Evolutionary conservation across 2,888 invertebrate genomes (phyloP), one percentile per base, ranked within the genome.

Genomic region (Carcina quercana): DNA sequence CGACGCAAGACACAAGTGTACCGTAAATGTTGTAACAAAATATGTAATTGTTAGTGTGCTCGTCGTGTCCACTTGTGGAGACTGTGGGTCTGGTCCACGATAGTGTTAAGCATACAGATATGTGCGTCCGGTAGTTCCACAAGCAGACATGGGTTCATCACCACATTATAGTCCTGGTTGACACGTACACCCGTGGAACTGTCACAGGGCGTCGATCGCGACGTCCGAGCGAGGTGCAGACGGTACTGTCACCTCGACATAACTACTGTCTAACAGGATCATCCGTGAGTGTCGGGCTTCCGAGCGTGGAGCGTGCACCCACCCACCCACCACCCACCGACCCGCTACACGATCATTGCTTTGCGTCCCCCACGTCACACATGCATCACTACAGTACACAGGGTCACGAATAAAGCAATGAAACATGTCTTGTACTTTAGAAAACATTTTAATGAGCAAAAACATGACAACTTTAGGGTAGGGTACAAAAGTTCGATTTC

Each of bases 401-500:
- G 58, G 74, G 63, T 40, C 46, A 59, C 76, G 75, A 72, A 69
- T 72, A 80, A 80, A 82, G 80, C 82, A 82, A 82, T 82, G 82
- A 82, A 82, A 82, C 80, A 73, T 47, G 36, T 46, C 17, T 26
- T 37, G 47, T 40, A 36, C 40, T 56, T 69, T 64, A 45, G 25
- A 50, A n/a, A 62, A 59, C 42, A 51, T 31, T 74, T 74, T 74
- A 72, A 70, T 71, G 42, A 50, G 39, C 47, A 58, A 61, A 59
- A 47, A 58, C 34, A 41, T 37, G 68, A 47, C 43, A 39, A 30
- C 32, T 22, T 37, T 35, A 27, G 15, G 36, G 26, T 29, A 32
- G 45, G 21, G 31, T 37, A 37, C 28, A 31, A 37, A 37, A 36
- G n/a, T 25, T 35, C 14, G 31, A 14, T 19, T 30, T n/a, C n/a